Base-by-base conservation (phyloP, 1,140 invertebrate species). In the Samia ricini region DNA sequence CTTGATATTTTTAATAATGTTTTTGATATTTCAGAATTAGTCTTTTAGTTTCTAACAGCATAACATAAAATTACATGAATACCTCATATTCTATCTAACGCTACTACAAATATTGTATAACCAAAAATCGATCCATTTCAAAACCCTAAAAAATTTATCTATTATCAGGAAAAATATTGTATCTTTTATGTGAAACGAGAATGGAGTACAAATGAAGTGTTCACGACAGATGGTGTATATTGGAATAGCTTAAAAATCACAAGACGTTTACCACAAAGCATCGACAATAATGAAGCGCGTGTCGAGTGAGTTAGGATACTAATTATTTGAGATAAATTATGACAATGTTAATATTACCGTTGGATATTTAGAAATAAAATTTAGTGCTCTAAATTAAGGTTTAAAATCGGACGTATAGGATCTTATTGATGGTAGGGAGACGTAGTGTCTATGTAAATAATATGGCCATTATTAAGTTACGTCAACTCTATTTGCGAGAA, bases 151-250 rank as follows among this genome's bases (percentile, higher is more conserved):
- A 20, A 63, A 20, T 55, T n/a, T n/a, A 48, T 33, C 15, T 20
- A 61, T 65, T 50, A 50, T 67, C 54, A 61, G 26, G 33, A 69
- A 76, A 68, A 68, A 66, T 68, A 77, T 81, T 83, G 74, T 80
- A 56, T 69, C 56, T 63, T 65, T 80, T 80, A 71, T 82, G 23
- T 26, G 6, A 48, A 48, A 63, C 64, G 33, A 74, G 58, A 76
- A 77, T 56, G 60, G 21, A 24, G 33, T 62, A 67, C 62, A 68
- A 68, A 75, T 73, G 67, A 77, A 62, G 56, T 58, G 66, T 48
- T 77, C 79, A 79, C 78, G 76, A 82, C 72, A 72, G 69, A 76
- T 77, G 78, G 79, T 79, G 76, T 80, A 70, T 73, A 71, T 74
- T 75, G 65, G 69, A 62, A 60, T 55, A 48, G 22, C 33, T 22